These are phyloP conservation scores for Trachymyrmex cornetzi DNA, from an alignment of 1,140 invertebrate species.

Conservation along the genomic window DNA sequence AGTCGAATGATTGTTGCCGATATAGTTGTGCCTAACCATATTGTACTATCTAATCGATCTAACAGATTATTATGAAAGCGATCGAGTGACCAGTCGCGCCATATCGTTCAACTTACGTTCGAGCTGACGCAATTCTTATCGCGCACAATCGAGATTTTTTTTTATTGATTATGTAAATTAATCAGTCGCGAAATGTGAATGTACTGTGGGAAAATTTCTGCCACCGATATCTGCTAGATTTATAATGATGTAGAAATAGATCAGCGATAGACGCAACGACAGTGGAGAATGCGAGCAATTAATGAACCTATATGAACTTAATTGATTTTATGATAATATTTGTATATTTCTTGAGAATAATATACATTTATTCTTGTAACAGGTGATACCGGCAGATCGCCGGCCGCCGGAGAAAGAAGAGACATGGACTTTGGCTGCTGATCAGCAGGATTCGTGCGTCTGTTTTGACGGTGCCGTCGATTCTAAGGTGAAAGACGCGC, in stretches of 20 bases:
- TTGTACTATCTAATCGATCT: conserved; percentile 35
- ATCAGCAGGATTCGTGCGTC: conserved; percentile 51
- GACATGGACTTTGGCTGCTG: conserved; percentile 80
- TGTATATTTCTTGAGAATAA: background rate
- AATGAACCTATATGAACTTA: background rate
- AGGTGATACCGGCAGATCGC: conserved; percentile 85
- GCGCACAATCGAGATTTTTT: conserved; percentile 20
- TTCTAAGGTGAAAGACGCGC: background rate
- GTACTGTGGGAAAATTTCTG: background rate
- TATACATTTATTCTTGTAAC: conserved; percentile 44
- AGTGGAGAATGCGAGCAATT: conserved; percentile 4
- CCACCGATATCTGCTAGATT: conserved; percentile 6
- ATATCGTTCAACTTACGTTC: conserved; percentile 9
- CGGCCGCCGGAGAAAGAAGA: conserved; percentile 82
- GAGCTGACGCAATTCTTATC: conserved; percentile 28
- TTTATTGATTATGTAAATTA: conserved; percentile 52
- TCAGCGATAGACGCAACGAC: background rate
- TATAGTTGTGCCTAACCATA: conserved; percentile 61
- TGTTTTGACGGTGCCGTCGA: conserved; percentile 64
- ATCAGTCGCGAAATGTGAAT: conserved; percentile 25
- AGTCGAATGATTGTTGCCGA: conserved; percentile 44
- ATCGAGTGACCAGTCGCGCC: conserved; percentile 61
- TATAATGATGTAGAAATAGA: background rate
- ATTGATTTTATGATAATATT: background rate
- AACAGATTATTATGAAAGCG: conserved; percentile 62